These are phyloP conservation scores for Semibalanus balanoides DNA, from an alignment of 1,140 invertebrate species.

Conservation along the genomic window DNA sequence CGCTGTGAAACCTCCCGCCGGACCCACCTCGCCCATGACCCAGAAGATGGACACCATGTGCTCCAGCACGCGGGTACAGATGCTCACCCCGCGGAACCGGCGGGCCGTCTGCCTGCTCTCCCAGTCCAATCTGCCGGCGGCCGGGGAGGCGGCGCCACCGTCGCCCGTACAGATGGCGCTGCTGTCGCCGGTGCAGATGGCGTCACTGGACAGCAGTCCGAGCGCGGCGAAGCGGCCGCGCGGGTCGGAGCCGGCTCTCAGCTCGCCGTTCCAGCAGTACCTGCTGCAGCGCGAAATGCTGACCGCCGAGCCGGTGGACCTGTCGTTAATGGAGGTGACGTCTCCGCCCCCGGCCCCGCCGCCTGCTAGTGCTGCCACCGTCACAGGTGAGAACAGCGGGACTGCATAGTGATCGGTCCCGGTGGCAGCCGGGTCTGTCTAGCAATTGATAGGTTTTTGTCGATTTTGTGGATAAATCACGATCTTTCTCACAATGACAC, in stretches of 20 bases:
- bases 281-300: background rate
- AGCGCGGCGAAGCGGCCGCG: background rate
- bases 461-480: too few relatives aligned
- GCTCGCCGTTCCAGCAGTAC: background rate
- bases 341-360: too few relatives aligned
- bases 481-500: too few relatives aligned
- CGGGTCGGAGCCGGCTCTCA: background rate
- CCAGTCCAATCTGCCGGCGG: background rate
- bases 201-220: background rate
- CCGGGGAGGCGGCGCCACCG: background rate
- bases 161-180: background rate
- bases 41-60: background rate
- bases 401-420: too few relatives aligned
- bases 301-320: background rate
- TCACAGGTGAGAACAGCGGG: too few relatives aligned
- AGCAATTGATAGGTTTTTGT: background rate
- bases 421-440: too few relatives aligned
- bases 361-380: too few relatives aligned
- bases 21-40: background rate
- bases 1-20: too few relatives aligned
- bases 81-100: slow-evolving; percentile 1
- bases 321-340: background rate
- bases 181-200: background rate
- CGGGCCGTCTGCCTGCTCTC: slow-evolving; percentile 1
- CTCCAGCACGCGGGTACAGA: background rate